A percentile compares a stretch with the other conserved stretches of the same genome.
Evolutionary conservation across 2,113 vertebrate genomes (phyloP).

Genomic region (Myotis brandtii): DNA sequence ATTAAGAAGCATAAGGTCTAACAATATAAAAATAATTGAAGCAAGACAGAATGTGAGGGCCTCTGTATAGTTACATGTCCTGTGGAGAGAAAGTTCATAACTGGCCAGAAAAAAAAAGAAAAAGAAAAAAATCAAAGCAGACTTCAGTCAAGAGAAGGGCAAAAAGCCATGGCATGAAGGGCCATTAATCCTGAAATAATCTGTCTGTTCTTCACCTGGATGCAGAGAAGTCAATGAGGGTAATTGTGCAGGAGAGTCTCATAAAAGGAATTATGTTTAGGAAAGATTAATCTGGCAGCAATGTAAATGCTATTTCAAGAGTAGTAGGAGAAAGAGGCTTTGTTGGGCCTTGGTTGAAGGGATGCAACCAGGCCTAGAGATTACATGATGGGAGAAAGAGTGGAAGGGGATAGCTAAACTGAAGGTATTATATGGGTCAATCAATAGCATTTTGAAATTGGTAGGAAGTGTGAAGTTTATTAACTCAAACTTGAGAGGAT

Average conservation of each 20-base stretch:
- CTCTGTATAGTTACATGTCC: not conserved
- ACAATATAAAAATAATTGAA: constrained; percentile 2
- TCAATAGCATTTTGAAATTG: not conserved
- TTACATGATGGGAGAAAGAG: not conserved
- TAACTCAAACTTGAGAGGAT: not conserved
- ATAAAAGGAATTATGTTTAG: not conserved
- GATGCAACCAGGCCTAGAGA: not conserved
- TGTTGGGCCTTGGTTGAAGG: not conserved
- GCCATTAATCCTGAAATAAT: not conserved
- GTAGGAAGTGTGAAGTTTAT: not conserved
- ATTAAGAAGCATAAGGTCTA: not conserved
- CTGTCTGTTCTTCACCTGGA: not conserved
- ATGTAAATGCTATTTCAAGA: not conserved
- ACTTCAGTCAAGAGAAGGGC: not conserved
- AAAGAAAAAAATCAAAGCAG: not conserved
- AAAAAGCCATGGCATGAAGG: not conserved
- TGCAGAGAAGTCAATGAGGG: not conserved
- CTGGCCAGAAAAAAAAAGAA: not conserved
- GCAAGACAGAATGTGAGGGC: not conserved
- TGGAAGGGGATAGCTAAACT: not conserved
- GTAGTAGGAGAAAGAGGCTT: not conserved
- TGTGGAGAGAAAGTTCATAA: not conserved
- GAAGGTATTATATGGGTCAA: not conserved
- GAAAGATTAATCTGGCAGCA: not conserved
- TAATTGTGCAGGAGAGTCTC: not conserved